Conservation (phyloP, 2,888 invertebrate genomes). For the Lordiphosa fenestrarum region DNA sequence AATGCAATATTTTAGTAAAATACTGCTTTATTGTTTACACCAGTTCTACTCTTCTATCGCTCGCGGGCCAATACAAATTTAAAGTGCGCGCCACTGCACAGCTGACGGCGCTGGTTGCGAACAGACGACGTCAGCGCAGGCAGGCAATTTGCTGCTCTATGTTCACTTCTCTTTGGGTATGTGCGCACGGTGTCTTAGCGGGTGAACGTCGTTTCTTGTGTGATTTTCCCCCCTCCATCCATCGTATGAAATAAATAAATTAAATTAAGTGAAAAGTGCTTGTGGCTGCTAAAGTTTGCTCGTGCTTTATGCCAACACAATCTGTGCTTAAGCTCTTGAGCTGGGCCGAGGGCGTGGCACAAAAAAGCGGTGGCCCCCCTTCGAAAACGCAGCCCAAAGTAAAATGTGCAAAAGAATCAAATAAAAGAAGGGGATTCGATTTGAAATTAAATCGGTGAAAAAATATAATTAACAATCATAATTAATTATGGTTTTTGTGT, state of each 20-base stretch:
- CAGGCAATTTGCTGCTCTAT: too few relatives aligned
- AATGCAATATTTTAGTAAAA: too few relatives aligned
- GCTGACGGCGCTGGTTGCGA: too few relatives aligned
- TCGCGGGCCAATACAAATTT: too few relatives aligned
- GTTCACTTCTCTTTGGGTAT: too few relatives aligned
- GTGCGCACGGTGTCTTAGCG: too few relatives aligned
- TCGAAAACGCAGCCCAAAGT: slow-evolving; percentile 40
- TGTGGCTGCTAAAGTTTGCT: not conserved
- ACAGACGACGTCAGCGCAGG: too few relatives aligned
- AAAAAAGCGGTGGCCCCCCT: slow-evolving; percentile 6
- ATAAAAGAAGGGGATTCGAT: slow-evolving; percentile 12
- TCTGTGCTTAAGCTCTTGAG: slow-evolving; percentile 10
- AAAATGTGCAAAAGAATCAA: slow-evolving; percentile 27
- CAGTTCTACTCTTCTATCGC: too few relatives aligned
- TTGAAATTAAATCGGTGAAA: not conserved
- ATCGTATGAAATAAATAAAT: slow-evolving; percentile 10
- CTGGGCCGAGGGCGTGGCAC: slow-evolving; percentile 39
- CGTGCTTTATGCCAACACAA: not conserved
- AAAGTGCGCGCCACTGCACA: too few relatives aligned
- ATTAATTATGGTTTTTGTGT: slow-evolving; percentile 2
- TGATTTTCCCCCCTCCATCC: too few relatives aligned
- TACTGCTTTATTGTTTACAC: too few relatives aligned
- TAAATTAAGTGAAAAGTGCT: slow-evolving; percentile 16
- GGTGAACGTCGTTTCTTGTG: too few relatives aligned
- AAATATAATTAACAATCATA: not conserved